Base-by-base conservation (phyloP, 2,888 invertebrate species). In the Macaria notata region DNA sequence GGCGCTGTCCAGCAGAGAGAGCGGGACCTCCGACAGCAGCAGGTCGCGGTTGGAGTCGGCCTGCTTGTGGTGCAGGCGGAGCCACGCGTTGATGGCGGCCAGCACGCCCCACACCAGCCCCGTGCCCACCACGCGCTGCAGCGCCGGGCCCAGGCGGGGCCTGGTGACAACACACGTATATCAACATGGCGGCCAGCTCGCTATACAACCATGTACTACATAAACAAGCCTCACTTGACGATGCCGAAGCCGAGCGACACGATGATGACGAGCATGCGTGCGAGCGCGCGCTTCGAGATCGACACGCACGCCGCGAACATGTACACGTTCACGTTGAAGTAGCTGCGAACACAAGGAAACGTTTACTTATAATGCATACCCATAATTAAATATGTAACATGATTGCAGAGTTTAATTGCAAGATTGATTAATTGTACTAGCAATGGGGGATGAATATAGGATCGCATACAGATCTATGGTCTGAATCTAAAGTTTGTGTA, bases 211-310 rank as follows among this genome's bases (percentile, higher is more conserved):
- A 1, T 19, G 2, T 2, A 19, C 19, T 19, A 19, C 19, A 19
- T 19, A 19, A 19, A 19, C 19, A 19, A 19, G 19, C 92, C 94
- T 92, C 78, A 96, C 96, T 98, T 98, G 65, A 98, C 98, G 71
- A 98, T 98, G 48, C 98, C 98, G 88, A 98, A 98, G 48, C 98
- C 98, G 48, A 98, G 93, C 63, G 97, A 97, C 60, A 98, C 98
- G 57, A 98, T 98, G 57, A 99, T 96, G 65, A 98, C 97, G 54
- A 99, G 92, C 95, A 98, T 98, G 65, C 98, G 92, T 0, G 98
- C 97, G 65, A 99, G 91, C 0, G 98, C 96, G 51, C 98, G 90
- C 88, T 99, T 99, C 6, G 95, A 95, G 74, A 97, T 97, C 0
- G 98, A 98, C 4, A 98, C 94, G 88, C 98, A 94, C 87, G 98